These are phyloP conservation scores for Diplazon laetatorius DNA, from an alignment of 2,888 invertebrate genomes.

Conservation along the genomic window DNA sequence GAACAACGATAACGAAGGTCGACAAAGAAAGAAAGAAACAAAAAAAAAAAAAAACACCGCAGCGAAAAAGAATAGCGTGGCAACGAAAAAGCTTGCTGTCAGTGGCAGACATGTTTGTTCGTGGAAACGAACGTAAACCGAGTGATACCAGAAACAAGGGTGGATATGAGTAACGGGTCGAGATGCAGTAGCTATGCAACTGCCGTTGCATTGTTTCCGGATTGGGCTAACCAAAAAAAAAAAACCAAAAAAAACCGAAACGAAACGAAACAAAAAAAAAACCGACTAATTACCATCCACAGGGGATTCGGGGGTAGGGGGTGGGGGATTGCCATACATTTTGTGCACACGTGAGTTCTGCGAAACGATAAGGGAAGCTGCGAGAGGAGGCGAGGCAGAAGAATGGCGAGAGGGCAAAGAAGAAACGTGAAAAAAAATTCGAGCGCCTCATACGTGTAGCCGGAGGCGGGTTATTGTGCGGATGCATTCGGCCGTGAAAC, in stretches of 20 bases:
- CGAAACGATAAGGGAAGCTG: no score
- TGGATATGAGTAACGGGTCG: conserved; percentile 44
- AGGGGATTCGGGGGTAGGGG: conserved; percentile 27
- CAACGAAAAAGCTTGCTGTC: conserved; percentile 13
- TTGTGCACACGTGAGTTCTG: conserved; percentile 22
- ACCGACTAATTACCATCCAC: conserved; percentile 55
- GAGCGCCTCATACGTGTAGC: conserved; percentile 44
- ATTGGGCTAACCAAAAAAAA: conserved; percentile 52
- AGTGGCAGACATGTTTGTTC: conserved; percentile 41
- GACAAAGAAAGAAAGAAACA: background rate
- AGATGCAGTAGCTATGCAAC: conserved; percentile 36
- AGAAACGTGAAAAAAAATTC: conserved; percentile 13
- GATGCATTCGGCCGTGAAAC: conserved; percentile 50
- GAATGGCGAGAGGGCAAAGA: background rate
- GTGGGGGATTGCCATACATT: no score
- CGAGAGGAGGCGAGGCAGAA: background rate
- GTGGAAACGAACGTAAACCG: conserved; percentile 20
- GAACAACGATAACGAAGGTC: conserved; percentile 6
- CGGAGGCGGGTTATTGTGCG: conserved; percentile 47
- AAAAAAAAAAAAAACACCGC: conserved; percentile 11
- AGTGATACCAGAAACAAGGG: conserved; percentile 48
- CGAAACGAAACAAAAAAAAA: conserved; percentile 52
- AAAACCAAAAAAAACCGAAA: conserved; percentile 34
- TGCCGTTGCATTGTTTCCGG: conserved; percentile 43
- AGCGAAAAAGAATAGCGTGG: conserved; percentile 24